A percentile compares a stretch with the other conserved stretches of the same genome.
phyloP scores from a whole-genome alignment of 2,888 invertebrate species.

The Aleiodes testaceus region DNA sequence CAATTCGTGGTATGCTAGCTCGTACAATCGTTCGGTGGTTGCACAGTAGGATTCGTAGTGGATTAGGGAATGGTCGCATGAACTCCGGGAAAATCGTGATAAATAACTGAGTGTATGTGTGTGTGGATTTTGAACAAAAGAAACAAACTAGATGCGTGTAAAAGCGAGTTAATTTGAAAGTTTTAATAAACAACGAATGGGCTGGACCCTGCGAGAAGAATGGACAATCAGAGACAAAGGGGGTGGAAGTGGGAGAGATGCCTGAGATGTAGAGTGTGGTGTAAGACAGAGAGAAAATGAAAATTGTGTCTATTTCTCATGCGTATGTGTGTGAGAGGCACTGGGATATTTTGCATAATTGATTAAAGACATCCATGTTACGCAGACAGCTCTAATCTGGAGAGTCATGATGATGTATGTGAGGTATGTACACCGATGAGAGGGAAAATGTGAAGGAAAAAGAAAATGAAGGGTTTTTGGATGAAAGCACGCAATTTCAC shows the following conservation, averaged over 20 bases:
- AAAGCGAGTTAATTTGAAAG: constrained; percentile 61
- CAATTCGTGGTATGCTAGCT: constrained; percentile 19
- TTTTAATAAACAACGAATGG: constrained; percentile 62
- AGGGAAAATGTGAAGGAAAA: no score
- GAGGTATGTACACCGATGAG: constrained; percentile 2
- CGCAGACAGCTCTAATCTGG: constrained; percentile 3
- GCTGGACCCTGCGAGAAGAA: constrained; percentile 15
- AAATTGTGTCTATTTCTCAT: constrained; percentile 37
- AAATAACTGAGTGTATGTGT: constrained; percentile 41
- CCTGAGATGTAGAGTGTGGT: constrained; percentile 36
- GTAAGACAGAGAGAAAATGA: constrained; percentile 39
- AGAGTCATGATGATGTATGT: constrained; percentile 17
- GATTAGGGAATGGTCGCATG: constrained; percentile 38
- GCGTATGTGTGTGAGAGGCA: constrained; percentile 38
- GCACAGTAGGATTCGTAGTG: constrained; percentile 31
- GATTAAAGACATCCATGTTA: constrained; percentile 67
- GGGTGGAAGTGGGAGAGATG: constrained; percentile 46
- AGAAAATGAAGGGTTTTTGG: constrained; percentile 16
- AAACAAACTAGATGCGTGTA: constrained; percentile 50
- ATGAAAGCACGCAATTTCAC: constrained; percentile 4
- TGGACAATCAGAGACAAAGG: constrained; percentile 33
- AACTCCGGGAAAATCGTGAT: constrained; percentile 38
- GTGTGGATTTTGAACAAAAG: constrained; percentile 40
- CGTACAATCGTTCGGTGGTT: constrained; percentile 43
- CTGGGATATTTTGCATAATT: constrained; percentile 70